phyloP scores from a whole-genome alignment of 2,888 invertebrate genomes.

The Pterostichus niger region DNA sequence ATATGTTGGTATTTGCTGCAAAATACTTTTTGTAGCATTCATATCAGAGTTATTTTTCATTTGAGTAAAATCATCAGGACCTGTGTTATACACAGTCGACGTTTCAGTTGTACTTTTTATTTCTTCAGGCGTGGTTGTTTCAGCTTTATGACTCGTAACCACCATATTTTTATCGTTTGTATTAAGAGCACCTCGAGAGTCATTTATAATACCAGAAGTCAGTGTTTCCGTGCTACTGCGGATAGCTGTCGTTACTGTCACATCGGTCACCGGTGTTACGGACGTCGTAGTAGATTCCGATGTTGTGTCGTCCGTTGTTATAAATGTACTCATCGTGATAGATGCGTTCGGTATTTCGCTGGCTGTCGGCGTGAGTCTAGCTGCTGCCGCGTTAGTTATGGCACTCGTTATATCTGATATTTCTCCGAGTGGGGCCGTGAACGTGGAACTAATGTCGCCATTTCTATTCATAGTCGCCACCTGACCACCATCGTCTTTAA shows the following conservation, averaged over 20 bases:
- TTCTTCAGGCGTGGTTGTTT: constrained; percentile 31
- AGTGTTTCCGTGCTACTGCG: constrained; percentile 33
- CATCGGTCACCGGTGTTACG: constrained; percentile 16
- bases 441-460: constrained; percentile 56
- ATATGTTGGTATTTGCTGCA: constrained; percentile 1
- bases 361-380: neutral
- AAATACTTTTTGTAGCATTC: constrained; percentile 13
- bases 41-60: constrained; percentile 9
- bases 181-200: constrained; percentile 59
- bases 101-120: constrained; percentile 31
- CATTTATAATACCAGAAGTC: constrained; percentile 41
- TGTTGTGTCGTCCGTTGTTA: constrained; percentile 60
- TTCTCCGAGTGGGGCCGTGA: constrained; percentile 56
- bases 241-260: constrained; percentile 45
- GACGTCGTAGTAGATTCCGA: constrained; percentile 52
- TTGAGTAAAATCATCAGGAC: constrained; percentile 12
- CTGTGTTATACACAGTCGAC: neutral
- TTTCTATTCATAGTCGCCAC: constrained; percentile 60
- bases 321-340: constrained; percentile 57
- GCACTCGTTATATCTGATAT: constrained; percentile 57
- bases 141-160: constrained; percentile 49
- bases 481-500: constrained; percentile 47
- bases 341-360: constrained; percentile 53
- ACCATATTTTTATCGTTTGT: constrained; percentile 57
- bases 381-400: constrained; percentile 34